Conservation (phyloP, 2,888 invertebrate species). For the Eristalis arbustorum region DNA sequence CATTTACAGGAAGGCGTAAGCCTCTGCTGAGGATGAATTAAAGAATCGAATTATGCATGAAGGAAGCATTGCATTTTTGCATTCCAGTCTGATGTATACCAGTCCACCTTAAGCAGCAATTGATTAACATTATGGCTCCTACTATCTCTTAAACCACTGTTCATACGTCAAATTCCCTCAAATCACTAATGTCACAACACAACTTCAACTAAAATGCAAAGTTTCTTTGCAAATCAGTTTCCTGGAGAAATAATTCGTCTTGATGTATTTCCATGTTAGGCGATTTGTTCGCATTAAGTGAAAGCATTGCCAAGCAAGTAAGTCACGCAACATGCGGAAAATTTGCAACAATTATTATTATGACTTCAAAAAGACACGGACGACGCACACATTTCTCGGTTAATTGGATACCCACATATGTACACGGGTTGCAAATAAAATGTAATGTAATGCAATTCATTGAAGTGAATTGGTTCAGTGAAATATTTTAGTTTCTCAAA, state of each 20-base stretch:
- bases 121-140: neutral
- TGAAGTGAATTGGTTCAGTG: neutral
- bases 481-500: neutral
- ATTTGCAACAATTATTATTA: neutral
- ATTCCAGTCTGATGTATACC: too few relatives aligned
- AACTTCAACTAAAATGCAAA: neutral
- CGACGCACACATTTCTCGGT: neutral
- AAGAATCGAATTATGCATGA: too few relatives aligned
- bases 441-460: neutral
- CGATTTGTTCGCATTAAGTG: neutral
- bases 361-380: neutral
- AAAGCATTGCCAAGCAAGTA: neutral
- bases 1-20: too few relatives aligned
- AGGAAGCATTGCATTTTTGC: too few relatives aligned
- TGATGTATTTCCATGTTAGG: neutral
- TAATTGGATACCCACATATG: neutral
- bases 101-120: too few relatives aligned
- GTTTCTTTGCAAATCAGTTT: neutral
- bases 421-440: neutral
- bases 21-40: too few relatives aligned
- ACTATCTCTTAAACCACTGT: neutral
- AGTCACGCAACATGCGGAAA: neutral
- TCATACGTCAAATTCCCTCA: neutral
- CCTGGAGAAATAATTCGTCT: neutral
- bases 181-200: neutral